Base-by-base conservation (phyloP, 2,797 vertebrate species). In the Intellagama lesueurii region DNA sequence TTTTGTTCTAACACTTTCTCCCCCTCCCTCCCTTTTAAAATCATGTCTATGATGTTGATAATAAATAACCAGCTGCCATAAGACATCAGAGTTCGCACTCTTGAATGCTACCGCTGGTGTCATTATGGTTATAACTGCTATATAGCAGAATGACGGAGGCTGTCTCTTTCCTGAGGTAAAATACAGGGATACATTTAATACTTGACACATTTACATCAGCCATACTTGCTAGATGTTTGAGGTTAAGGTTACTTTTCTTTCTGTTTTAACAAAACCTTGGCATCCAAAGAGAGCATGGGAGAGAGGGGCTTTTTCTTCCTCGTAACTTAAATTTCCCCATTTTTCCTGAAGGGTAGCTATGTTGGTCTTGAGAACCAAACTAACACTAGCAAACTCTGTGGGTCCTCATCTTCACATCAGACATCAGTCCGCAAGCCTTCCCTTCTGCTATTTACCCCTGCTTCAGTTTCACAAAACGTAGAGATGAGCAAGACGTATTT, bases 261-360 rank as follows among this genome's bases (percentile, higher is more conserved):
- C 85, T 22, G 5, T 92, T 94, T 92, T 91, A 78, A 86, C 79
- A 90, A 92, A 94, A 88, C 75, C 56, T 78, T 7, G 88, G 91
- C 87, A 35, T 64, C 85, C 68, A 66, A 90, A 77, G 87, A 81
- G n/a, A 94, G 56, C 7, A 89, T 32, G 69, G 77, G 75, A 85
- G 75, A 85, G 85, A 85, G 72, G 85, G 28, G 56, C 88, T 94
- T 47, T 94, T 68, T 14, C 52, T 56, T 8, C 1, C 1, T 1
- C 17, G 26, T 87, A 32, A 1, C 1, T 79, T 93, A 86, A 93
- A 94, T 83, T 82, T 79, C 70, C n/a, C 77, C 60, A 72, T 28
- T 78, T 82, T 85, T 28, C 60, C 19, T 22, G 5, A 64, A 64
- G 19, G 60, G 14, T 64, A 64, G 52, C 60, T 64, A 22, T 64